phyloP scores from a whole-genome alignment of 1,140 invertebrate species.

The Dryas iulia region DNA sequence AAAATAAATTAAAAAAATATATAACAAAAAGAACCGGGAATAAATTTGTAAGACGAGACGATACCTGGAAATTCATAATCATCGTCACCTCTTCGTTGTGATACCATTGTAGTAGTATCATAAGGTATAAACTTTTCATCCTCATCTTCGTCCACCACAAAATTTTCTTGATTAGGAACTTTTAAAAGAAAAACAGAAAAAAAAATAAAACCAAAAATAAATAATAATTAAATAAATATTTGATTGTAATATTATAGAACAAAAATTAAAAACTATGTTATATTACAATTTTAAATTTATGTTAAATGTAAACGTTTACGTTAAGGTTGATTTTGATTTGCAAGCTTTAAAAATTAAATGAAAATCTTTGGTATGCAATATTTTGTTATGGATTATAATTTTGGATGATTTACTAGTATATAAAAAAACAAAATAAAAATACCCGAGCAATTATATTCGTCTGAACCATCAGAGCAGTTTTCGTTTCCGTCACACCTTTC shows the following conservation, averaged over 20 bases:
- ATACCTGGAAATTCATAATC: not conserved
- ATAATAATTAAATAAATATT: not conserved
- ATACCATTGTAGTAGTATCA: not conserved
- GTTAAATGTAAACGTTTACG: no score
- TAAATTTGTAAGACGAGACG: not conserved
- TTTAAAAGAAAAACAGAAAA: constrained; percentile 9
- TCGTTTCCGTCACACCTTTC: constrained; percentile 21
- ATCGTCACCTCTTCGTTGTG: not conserved
- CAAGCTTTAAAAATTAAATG: no score
- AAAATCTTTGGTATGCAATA: not conserved
- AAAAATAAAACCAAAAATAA: not conserved
- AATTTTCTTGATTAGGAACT: not conserved
- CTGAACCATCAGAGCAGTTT: constrained; percentile 31
- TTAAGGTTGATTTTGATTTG: no score
- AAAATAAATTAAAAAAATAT: constrained; percentile 12
- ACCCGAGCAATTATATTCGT: constrained; percentile 23
- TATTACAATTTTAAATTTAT: no score
- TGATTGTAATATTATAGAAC: no score
- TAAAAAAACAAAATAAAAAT: constrained; percentile 4
- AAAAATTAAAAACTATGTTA: no score
- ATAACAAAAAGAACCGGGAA: not conserved
- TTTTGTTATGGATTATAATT: no score
- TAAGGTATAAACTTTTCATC: not conserved
- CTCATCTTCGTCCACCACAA: not conserved
- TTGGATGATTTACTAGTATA: no score